Percentiles rank a stretch among this genome's conserved stretches.
Conservation (phyloP, 2,113 vertebrate species). For the Motacilla alba region DNA sequence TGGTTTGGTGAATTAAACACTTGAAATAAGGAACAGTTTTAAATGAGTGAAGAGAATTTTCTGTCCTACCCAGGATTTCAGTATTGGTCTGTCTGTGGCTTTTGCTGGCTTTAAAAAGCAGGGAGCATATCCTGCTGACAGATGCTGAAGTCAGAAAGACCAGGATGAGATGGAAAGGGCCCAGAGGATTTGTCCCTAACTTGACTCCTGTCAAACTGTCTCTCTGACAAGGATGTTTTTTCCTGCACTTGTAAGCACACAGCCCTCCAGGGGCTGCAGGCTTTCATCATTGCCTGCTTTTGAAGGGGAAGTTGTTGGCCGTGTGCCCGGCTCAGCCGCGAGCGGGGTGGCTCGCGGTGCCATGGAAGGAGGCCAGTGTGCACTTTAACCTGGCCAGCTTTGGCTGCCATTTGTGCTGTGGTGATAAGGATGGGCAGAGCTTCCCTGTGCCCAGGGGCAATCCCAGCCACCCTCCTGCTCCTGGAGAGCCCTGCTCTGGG, state of each 20-base stretch:
- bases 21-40: not conserved
- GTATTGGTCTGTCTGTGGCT: not conserved
- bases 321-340: constrained; percentile 39
- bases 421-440: constrained; percentile 43
- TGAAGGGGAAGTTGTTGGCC: constrained; percentile 79
- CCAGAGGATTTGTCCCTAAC: constrained; percentile 70
- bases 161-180: constrained; percentile 46
- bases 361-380: constrained; percentile 67
- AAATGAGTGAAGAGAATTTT: not conserved
- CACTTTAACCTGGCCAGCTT: constrained; percentile 60
- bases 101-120: not conserved
- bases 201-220: constrained; percentile 78
- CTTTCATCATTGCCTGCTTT: constrained; percentile 75
- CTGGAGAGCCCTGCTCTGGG: not conserved
- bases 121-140: constrained; percentile 38
- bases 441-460: not conserved
- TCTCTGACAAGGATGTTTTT: constrained; percentile 79
- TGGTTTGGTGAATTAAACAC: not conserved
- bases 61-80: not conserved
- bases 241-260: constrained; percentile 71
- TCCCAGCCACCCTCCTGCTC: not conserved
- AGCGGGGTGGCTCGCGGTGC: constrained; percentile 47
- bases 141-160: constrained; percentile 26
- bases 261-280: constrained; percentile 59
- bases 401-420: constrained; percentile 14